Evolutionary conservation across 2,113 vertebrate species (phyloP), one percentile per base, ranked within the genome.

Genomic region (Protobothrops mucrosquamatus): DNA sequence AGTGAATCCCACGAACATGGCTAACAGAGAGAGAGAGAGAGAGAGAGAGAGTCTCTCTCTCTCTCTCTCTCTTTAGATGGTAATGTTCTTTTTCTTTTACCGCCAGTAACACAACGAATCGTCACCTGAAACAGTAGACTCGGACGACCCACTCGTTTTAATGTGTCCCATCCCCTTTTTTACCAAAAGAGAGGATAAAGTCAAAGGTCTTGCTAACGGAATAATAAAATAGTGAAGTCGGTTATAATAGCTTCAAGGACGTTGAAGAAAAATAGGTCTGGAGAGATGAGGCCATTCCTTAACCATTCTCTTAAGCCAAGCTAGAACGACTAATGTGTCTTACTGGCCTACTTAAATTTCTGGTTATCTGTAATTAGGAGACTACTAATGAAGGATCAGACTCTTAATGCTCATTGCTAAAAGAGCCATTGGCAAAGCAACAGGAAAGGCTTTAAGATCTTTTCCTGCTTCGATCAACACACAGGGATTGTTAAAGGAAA

Each of bases 291-390:
- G 3, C 18, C 74, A 23, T 43, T 43, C 34, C 1, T 43, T 43
- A 43, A 43, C 18, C 18, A 20, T 81, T 43, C 34, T 85, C 54
- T 29, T 29, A 55, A 86, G 91, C 55, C 43, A 56, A 23, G 51
- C 85, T 51, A 22, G 34, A n/a, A 15, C 29, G 48, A 24, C 26
- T 4, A 48, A 46, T 57, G 24, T n/a, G 15, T 88, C 48, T 69
- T 88, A 26, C 59, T 54, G 48, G n/a, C 2, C 64, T n/a, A 69
- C 26, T 26, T 87, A 34, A 34, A 8, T 56, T 88, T 39, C 91
- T 69, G 48, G 11, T 92, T 92, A 92, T 39, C 39, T n/a, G 43
- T 64, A 87, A 92, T 88, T 92, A 92, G 91, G 88, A 51, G 34
- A 51, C 48, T 34, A 10, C 22, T 92, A 92, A 88, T 88, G 91